A percentile compares a stretch with the other conserved stretches of the same genome.
These are phyloP conservation scores for Drosophila repletoides DNA, from an alignment of 1,140 invertebrate species.

Conservation along the genomic window DNA sequence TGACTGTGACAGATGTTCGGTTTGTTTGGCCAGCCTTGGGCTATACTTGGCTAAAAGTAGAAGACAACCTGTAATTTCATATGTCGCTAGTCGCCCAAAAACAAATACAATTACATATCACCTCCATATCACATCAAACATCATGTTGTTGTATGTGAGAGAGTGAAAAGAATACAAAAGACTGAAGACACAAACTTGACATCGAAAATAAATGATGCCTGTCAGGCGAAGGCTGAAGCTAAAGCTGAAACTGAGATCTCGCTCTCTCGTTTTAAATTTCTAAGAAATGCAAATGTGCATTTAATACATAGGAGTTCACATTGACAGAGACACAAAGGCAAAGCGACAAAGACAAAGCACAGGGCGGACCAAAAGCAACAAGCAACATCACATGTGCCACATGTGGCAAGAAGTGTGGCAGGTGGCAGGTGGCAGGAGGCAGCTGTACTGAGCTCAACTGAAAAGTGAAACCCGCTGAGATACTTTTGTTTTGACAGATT, in stretches of 20 bases:
- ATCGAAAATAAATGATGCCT: conserved; percentile 76
- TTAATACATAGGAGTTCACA: conserved; percentile 3
- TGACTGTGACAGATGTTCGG: conserved; percentile 6
- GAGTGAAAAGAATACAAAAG: conserved; percentile 74
- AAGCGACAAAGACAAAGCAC: conserved; percentile 68
- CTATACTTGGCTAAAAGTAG: too few species aligned
- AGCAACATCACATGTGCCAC: conserved; percentile 14
- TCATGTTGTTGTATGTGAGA: conserved; percentile 23
- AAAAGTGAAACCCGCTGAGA: conserved; percentile 71
- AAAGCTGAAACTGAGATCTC: conserved; percentile 34
- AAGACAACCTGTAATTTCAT: conserved; percentile 36
- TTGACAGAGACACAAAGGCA: conserved; percentile 35
- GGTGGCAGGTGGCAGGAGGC: conserved; percentile 9
- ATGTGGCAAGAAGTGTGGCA: conserved; percentile 2
- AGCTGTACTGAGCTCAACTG: conserved; percentile 11
- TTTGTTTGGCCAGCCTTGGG: conserved; percentile 29
- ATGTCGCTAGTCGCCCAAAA: conserved; percentile 26
- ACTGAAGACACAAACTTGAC: conserved; percentile 66
- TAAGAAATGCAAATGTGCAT: conserved; percentile 65
- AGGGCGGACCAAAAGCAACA: conserved; percentile 24
- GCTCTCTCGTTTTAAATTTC: conserved; percentile 24
- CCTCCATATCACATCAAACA: too few species aligned
- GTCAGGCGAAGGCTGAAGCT: conserved; percentile 34
- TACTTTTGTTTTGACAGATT: conserved; percentile 39
- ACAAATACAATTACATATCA: conserved; percentile 39